phyloP scores from a whole-genome alignment of 2,888 invertebrate species.

The Sesia apiformis region DNA sequence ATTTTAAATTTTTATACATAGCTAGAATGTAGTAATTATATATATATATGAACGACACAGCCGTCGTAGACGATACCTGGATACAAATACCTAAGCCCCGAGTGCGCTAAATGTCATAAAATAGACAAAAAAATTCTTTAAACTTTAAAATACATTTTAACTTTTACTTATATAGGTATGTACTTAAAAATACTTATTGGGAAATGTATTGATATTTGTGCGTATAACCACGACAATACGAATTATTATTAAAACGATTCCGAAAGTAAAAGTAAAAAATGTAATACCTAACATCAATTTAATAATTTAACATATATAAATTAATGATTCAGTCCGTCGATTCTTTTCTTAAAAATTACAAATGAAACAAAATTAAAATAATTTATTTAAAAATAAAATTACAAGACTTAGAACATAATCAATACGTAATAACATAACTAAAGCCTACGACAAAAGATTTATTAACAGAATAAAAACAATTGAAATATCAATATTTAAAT shows the following conservation, averaged over 20 bases:
- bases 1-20: too few species aligned
- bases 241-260: constrained; percentile 3
- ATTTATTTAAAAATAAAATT: neutral
- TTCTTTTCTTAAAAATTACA: constrained; percentile 17
- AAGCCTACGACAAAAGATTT: constrained; percentile 15
- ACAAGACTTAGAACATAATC: neutral
- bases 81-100: too few species aligned
- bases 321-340: constrained; percentile 41
- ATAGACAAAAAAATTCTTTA: too few species aligned
- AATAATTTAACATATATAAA: constrained; percentile 32
- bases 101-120: too few species aligned
- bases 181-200: neutral
- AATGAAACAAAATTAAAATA: constrained; percentile 2
- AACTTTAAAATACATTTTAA: neutral
- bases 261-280: constrained; percentile 3
- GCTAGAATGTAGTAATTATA: too few species aligned
- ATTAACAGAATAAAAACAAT: neutral
- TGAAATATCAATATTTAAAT: neutral
- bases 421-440: constrained; percentile 8
- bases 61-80: too few species aligned
- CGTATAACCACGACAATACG: constrained; percentile 12
- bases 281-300: constrained; percentile 12
- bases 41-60: too few species aligned
- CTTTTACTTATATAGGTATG: neutral
- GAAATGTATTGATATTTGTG: constrained; percentile 18